These are phyloP conservation scores for Rafetus swinhoei DNA, from an alignment of 2,113 vertebrate genomes.

Conservation along the genomic window DNA sequence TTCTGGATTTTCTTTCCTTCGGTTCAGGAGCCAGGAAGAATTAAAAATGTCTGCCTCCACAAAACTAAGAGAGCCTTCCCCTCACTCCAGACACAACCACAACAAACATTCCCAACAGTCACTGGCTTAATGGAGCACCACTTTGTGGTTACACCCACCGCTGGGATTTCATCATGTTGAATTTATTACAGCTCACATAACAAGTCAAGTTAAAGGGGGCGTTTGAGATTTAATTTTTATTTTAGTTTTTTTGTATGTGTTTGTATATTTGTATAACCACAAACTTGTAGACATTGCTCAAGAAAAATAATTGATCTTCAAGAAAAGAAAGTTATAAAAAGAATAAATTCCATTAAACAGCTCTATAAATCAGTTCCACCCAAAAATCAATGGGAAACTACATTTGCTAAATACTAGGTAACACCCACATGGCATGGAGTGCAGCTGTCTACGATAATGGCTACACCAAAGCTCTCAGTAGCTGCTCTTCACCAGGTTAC, in stretches of 20 bases:
- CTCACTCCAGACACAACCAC: conserved; percentile 69
- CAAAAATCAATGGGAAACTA: conserved; percentile 69
- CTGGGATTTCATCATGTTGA: conserved; percentile 58
- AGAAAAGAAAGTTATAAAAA: conserved; percentile 64
- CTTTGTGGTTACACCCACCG: conserved; percentile 72
- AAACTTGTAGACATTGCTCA: conserved; percentile 54
- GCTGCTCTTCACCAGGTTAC: background rate
- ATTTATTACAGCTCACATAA: conserved; percentile 69
- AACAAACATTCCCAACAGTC: conserved; percentile 65
- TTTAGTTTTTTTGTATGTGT: background rate
- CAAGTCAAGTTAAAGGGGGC: conserved; percentile 47
- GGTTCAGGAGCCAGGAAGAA: conserved; percentile 58
- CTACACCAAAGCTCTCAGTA: background rate
- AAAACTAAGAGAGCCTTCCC: conserved; percentile 61
- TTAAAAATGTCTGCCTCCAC: conserved; percentile 69
- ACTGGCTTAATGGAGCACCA: conserved; percentile 67
- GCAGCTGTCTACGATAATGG: conserved; percentile 11
- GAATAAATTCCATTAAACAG: conserved; percentile 70
- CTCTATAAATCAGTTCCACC: conserved; percentile 71
- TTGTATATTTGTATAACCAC: conserved; percentile 46
- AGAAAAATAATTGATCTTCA: conserved; percentile 64
- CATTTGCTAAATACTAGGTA: conserved; percentile 44
- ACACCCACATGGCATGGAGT: conserved; percentile 45
- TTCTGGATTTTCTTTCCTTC: conserved; percentile 65
- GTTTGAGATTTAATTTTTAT: background rate